phyloP scores from a whole-genome alignment of 2,113 vertebrate genomes.

The Sorex fumeus region DNA sequence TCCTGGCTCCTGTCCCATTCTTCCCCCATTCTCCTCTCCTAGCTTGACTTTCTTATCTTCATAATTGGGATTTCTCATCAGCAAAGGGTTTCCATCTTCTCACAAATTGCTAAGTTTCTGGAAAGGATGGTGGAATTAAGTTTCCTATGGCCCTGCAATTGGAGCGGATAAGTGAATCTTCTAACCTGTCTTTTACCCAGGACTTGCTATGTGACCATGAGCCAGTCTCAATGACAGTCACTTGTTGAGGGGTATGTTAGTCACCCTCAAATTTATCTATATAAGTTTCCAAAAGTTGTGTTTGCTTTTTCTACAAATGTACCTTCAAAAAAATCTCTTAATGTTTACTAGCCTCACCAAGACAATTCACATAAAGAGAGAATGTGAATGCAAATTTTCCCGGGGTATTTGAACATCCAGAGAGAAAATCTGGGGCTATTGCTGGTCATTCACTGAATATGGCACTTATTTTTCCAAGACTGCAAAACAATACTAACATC shows the following conservation, averaged over 20 bases:
- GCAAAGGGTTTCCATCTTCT: constrained; percentile 68
- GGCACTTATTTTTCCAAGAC: constrained; percentile 18
- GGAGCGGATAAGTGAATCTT: constrained; percentile 46
- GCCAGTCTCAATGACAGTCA: constrained; percentile 40
- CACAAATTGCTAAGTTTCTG: constrained; percentile 59
- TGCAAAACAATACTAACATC: neutral
- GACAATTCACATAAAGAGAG: constrained; percentile 19
- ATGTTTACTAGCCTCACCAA: neutral
- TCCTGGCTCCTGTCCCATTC: constrained; percentile 43
- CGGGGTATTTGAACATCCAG: too few species aligned
- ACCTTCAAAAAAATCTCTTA: constrained; percentile 45
- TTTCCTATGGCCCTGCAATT: constrained; percentile 57
- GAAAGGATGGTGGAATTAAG: constrained; percentile 52
- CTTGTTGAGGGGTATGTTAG: neutral
- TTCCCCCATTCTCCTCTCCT: constrained; percentile 5
- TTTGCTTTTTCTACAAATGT: constrained; percentile 54
- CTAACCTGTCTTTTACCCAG: constrained; percentile 53
- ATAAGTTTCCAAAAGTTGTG: constrained; percentile 55
- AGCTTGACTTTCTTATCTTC: constrained; percentile 71
- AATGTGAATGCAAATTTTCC: constrained; percentile 34
- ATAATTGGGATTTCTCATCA: constrained; percentile 72
- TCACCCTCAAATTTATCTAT: constrained; percentile 4
- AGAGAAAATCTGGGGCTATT: neutral
- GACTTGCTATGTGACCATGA: neutral
- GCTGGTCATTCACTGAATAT: neutral